Base-by-base conservation (phyloP, 2,113 vertebrate genomes). In the Pitta sordida region DNA sequence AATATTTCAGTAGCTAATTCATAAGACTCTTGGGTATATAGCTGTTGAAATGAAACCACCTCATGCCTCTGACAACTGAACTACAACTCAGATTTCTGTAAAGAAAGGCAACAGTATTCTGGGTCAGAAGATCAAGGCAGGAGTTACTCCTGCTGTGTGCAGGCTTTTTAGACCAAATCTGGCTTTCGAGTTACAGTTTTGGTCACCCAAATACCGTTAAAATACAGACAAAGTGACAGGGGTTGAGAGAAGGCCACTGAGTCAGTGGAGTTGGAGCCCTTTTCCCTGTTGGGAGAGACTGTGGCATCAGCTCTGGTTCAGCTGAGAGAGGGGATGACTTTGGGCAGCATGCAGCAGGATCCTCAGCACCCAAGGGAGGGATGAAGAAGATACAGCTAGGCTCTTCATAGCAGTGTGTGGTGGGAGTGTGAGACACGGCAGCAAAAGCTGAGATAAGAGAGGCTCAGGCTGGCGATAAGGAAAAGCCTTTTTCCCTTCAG, bases 341-440 rank as follows among this genome's bases (percentile, higher is more conserved):
- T 0, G 1, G 24, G 39, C 20, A 2, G 2, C 6, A 4, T 11
- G 1, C 12, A 34, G 13, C 39, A 51, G 26, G 48, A 43, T 37
- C 21, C 49, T 36, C 24, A 19, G 36, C 39, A 52, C 21, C 3
- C 2, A 17, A 2, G 9, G 11, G 6, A 64, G 7, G 23, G 10
- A 10, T 37, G 41, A 30, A 73, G 36, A 23, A 80, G 3, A 14
- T 0, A 0, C 11, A 62, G 15, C n/a, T 5, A 0, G 27, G 29
- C 30, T 75, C 23, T 55, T 53, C 36, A 36, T 8, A 24, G 52
- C 1, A 1, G 5, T 11, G 6, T 6, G 0, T 36, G 15, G 5
- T 20, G 4, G 21, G 7, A 53, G 7, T 7, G 48, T 1, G 4
- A 64, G 15, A 49, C 7, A 13, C 30, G 56, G 41, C 11, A 5